A percentile compares a stretch with the other conserved stretches of the same genome.
Conservation (phyloP, 1,140 invertebrate genomes). For the Penaeus vannamei region DNA sequence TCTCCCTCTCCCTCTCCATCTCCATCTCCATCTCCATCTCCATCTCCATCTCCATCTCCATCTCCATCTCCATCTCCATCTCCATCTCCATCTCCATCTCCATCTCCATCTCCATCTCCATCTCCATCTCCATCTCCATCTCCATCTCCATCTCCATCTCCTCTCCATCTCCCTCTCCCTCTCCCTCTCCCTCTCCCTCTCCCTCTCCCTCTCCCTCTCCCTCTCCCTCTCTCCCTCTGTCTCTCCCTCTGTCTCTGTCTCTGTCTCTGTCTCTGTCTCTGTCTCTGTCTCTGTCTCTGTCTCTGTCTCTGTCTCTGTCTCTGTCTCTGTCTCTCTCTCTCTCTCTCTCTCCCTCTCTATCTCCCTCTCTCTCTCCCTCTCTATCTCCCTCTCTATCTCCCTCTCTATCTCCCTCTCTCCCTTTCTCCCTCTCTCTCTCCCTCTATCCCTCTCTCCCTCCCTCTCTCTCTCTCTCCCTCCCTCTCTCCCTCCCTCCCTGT, state of each 20-base stretch:
- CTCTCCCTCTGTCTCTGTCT: background rate
- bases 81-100: background rate
- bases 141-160: background rate
- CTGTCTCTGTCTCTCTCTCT: too few species aligned
- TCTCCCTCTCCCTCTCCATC: too few species aligned
- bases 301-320: background rate
- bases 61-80: background rate
- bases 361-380: background rate
- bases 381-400: background rate
- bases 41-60: too few species aligned
- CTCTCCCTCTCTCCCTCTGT: background rate
- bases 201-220: background rate
- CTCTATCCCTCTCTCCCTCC: background rate
- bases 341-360: background rate
- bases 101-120: background rate
- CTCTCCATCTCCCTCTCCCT: background rate
- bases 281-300: background rate
- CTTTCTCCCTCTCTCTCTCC: background rate
- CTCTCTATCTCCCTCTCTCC: background rate
- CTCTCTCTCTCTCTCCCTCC: background rate
- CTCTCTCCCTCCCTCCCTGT: conserved; percentile 3
- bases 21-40: too few species aligned
- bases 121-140: background rate
- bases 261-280: background rate
- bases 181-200: too few species aligned